Base-by-base conservation (phyloP, 2,888 invertebrate species). In the Sesia apiformis region DNA sequence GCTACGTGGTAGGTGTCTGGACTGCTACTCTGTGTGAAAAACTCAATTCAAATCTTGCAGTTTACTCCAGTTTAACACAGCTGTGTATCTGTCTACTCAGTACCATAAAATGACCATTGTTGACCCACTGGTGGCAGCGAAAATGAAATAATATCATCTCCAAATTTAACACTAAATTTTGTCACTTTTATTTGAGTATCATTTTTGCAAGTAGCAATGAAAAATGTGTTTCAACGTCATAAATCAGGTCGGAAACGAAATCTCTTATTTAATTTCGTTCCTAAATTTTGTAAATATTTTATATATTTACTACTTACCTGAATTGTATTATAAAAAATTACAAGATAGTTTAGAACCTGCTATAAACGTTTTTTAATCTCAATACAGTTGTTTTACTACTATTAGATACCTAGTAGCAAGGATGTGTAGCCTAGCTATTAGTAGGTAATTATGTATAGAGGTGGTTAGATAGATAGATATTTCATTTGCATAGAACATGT, bases 1-100 rank as follows among this genome's bases (percentile, higher is more conserved):
- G 58, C 66, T 59, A 67, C 81, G 74, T 80, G 67, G 83, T 78
- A 74, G 85, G 81, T 77, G 80, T 74, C 73, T 70, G 67, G 71
- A 65, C 67, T 69, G 70, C 72, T 76, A 74, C 76, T 70, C 76
- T 63, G 66, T 77, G 84, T 74, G 76, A 73, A 72, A 72, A 71
- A 63, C 63, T 72, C 68, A 68, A 70, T 69, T 67, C 70, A 70
- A 74, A 71, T 63, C 8, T 49, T 49, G 23, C 66, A 68, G 58
- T 57, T 60, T 58, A 60, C 63, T 56, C 62, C 56, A 67, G 66
- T 65, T 61, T 72, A 51, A 60, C 63, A 62, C 54, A 56, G 54
- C 53, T 55, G 56, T 42, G 54, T 43, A 57, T 40, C 52, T 52
- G 3, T 8, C 3, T 5, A 6, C 7, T n/a, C 49, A 55, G 53